Evolutionary conservation across 2,113 vertebrate genomes (phyloP).

Genomic region (Mola mola): DNA sequence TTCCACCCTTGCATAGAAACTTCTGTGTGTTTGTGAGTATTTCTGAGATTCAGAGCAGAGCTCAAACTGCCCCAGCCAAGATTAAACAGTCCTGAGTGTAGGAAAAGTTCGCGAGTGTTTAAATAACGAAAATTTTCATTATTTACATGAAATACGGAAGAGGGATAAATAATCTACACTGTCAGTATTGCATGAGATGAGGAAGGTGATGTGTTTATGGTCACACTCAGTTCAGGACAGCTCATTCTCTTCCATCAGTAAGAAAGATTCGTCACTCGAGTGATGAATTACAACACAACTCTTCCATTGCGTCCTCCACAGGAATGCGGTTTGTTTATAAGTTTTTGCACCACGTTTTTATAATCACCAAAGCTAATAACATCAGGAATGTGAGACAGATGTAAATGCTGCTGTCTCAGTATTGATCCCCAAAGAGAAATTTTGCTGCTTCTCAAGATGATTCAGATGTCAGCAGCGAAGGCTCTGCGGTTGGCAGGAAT

Average conservation of each 20-base stretch:
- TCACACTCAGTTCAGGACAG: slow-evolving; percentile 37
- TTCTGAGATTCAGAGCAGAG: no score
- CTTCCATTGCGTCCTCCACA: slow-evolving; percentile 35
- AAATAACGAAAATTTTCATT: no score
- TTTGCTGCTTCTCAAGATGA: background rate
- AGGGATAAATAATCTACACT: slow-evolving; percentile 6
- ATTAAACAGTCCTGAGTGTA: slow-evolving; percentile 1
- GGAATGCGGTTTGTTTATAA: slow-evolving; percentile 49
- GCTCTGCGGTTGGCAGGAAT: background rate
- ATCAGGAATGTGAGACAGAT: slow-evolving; percentile 41
- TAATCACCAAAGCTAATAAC: slow-evolving; percentile 16
- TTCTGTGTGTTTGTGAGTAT: no score
- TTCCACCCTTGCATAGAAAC: background rate
- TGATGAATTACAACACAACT: slow-evolving; percentile 23
- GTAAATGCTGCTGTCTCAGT: slow-evolving; percentile 13
- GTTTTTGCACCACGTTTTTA: slow-evolving; percentile 39
- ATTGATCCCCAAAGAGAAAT: slow-evolving; percentile 17
- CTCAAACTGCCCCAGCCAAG: slow-evolving; percentile 1
- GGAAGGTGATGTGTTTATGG: slow-evolving; percentile 26
- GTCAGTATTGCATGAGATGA: slow-evolving; percentile 2
- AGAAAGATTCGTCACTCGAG: slow-evolving; percentile 46
- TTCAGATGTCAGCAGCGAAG: background rate
- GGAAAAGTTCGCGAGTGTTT: slow-evolving; percentile 8
- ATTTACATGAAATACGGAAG: slow-evolving; percentile 5
- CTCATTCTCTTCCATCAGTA: slow-evolving; percentile 19